A percentile compares a stretch with the other conserved stretches of the same genome.
Conservation (phyloP, 2,888 invertebrate genomes). For the Slavum lentiscoides region DNA sequence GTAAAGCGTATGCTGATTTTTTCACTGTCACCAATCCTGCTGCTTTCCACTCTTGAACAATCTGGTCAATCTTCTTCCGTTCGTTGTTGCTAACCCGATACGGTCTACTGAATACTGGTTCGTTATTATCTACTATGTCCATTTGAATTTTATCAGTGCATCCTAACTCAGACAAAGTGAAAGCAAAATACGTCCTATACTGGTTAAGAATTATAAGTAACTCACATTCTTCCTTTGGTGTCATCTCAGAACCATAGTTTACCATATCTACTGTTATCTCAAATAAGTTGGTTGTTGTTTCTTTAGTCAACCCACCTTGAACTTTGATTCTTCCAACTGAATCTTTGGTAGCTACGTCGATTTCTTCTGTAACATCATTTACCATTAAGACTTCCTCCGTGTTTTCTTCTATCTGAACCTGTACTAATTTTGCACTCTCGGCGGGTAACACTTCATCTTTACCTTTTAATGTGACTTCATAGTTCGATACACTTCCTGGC, state of each 20-base stretch:
- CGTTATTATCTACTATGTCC: conserved; percentile 2
- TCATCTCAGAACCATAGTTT: not conserved
- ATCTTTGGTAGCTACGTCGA: not conserved
- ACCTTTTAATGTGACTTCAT: not conserved
- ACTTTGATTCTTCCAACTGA: not conserved
- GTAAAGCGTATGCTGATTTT: conserved; percentile 17
- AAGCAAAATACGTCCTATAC: conserved; percentile 20
- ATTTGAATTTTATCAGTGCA: conserved; percentile 14
- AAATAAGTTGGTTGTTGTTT: not conserved
- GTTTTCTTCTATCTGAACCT: not conserved
- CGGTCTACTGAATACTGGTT: conserved; percentile 17
- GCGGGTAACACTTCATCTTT: not conserved
- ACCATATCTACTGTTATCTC: not conserved
- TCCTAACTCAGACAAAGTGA: conserved; percentile 17
- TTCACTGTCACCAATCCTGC: conserved; percentile 28
- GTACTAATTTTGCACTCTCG: not conserved
- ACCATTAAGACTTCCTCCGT: not conserved
- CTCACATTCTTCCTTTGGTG: not conserved
- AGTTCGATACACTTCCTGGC: not conserved
- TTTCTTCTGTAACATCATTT: not conserved
- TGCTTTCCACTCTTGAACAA: conserved; percentile 9
- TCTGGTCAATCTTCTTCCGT: not conserved
- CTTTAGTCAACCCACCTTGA: not conserved
- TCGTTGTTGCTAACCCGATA: not conserved
- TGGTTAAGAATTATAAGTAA: not conserved